Percentiles rank a stretch among this genome's conserved stretches.
Evolutionary conservation across 1,140 invertebrate species (phyloP).

Genomic region (Ditylenchus dipsaci): DNA sequence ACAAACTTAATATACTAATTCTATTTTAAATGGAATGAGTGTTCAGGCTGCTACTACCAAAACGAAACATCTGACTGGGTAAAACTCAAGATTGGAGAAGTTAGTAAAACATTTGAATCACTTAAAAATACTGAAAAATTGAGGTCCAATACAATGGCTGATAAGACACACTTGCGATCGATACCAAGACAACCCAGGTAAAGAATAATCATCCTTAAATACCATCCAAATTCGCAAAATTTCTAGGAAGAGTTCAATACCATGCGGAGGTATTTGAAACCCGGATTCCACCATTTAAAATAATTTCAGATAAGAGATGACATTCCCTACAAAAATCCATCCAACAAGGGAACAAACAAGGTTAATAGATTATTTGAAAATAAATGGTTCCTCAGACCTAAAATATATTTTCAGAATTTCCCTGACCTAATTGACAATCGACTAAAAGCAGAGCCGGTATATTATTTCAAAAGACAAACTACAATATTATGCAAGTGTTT

Average conservation of each 20-base stretch:
- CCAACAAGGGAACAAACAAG: constrained; percentile 55
- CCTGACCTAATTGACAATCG: constrained; percentile 45
- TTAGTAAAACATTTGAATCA: too few species aligned
- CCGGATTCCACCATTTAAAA: not conserved
- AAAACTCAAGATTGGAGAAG: constrained; percentile 44
- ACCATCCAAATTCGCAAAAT: not conserved
- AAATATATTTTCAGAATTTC: constrained; percentile 32
- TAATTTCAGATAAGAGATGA: constrained; percentile 45
- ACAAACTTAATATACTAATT: constrained; percentile 11
- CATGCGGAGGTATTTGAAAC: constrained; percentile 41
- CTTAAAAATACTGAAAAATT: not conserved
- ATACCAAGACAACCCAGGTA: constrained; percentile 47
- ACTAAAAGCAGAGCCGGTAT: constrained; percentile 39
- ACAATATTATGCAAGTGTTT: not conserved
- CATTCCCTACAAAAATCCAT: constrained; percentile 47
- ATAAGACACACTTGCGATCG: constrained; percentile 54
- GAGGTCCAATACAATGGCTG: constrained; percentile 41
- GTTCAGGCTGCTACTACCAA: constrained; percentile 52
- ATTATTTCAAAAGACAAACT: too few species aligned
- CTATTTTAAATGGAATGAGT: constrained; percentile 7
- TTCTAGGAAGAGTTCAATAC: constrained; percentile 50
- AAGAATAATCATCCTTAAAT: not conserved
- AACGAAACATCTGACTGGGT: constrained; percentile 55
- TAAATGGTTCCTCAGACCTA: not conserved
- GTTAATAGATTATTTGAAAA: not conserved